A percentile compares a stretch with the other conserved stretches of the same genome.
Evolutionary conservation across 2,888 invertebrate genomes (phyloP).

Genomic region (Liposcelis brunnea): DNA sequence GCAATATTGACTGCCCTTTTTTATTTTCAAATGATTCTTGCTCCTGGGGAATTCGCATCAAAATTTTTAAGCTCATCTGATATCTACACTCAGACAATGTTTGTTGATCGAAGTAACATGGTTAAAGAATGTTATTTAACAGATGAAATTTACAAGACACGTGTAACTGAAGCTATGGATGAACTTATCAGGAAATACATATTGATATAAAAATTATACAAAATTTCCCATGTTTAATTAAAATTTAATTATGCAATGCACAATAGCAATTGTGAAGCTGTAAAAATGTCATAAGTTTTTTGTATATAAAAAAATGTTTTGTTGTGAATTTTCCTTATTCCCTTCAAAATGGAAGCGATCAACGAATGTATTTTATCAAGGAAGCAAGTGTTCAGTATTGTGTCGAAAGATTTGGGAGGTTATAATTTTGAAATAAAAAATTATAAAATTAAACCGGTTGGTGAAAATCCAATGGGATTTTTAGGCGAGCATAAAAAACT

Average conservation of each 20-base stretch:
- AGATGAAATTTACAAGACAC: neutral
- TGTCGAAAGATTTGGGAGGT: too few species aligned
- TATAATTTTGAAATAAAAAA: neutral
- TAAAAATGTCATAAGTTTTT: too few species aligned
- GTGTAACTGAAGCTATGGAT: conserved; percentile 1
- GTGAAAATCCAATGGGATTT: conserved; percentile 6
- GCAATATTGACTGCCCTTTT: neutral
- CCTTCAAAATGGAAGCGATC: too few species aligned
- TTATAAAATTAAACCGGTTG: neutral
- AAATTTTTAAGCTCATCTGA: conserved; percentile 1
- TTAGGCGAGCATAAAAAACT: conserved; percentile 1
- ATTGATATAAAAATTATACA: neutral
- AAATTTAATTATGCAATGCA: too few species aligned
- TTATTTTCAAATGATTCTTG: neutral
- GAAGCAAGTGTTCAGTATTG: too few species aligned
- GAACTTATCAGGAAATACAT: neutral
- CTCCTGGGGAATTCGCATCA: neutral
- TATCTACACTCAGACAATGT: neutral
- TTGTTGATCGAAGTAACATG: neutral
- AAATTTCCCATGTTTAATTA: too few species aligned
- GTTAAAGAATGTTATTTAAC: neutral
- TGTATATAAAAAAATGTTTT: too few species aligned
- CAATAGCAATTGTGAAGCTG: too few species aligned
- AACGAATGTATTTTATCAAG: too few species aligned
- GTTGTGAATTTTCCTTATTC: too few species aligned